Evolutionary conservation across 35 echinoderm and acorn worm genomes (phyloP).

Genomic region (Ophioderma brevispina): DNA sequence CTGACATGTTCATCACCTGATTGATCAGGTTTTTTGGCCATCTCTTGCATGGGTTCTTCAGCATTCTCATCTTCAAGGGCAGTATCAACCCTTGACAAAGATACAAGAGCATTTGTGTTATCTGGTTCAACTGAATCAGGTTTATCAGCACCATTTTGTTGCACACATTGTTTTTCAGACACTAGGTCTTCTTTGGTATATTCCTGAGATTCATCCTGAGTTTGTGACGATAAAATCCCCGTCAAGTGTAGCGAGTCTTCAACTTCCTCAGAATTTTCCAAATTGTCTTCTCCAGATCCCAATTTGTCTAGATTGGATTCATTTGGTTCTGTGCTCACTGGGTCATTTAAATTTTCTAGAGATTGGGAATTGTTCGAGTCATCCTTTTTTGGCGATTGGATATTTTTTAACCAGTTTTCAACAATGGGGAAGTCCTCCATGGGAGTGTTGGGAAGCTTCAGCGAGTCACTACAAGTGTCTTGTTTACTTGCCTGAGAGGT

Average conservation of each 20-base stretch:
- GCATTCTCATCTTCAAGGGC: too few species aligned
- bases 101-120: too few species aligned
- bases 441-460: neutral
- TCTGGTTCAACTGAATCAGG: too few species aligned
- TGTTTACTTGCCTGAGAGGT: neutral
- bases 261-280: neutral
- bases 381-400: neutral
- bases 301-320: neutral
- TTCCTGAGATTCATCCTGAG: neutral
- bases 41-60: too few species aligned
- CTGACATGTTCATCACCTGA: too few species aligned
- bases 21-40: too few species aligned
- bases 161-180: neutral
- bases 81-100: too few species aligned
- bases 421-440: neutral
- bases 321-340: neutral
- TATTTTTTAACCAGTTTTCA: slow-evolving; percentile 1
- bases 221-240: neutral
- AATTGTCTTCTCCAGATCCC: neutral
- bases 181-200: neutral
- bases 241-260: neutral
- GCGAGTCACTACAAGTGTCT: neutral
- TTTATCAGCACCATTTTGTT: neutral
- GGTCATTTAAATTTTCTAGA: neutral
- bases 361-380: neutral